phyloP scores from a whole-genome alignment of 2,797 vertebrate genomes.

The Craterocephalus amniculus region DNA sequence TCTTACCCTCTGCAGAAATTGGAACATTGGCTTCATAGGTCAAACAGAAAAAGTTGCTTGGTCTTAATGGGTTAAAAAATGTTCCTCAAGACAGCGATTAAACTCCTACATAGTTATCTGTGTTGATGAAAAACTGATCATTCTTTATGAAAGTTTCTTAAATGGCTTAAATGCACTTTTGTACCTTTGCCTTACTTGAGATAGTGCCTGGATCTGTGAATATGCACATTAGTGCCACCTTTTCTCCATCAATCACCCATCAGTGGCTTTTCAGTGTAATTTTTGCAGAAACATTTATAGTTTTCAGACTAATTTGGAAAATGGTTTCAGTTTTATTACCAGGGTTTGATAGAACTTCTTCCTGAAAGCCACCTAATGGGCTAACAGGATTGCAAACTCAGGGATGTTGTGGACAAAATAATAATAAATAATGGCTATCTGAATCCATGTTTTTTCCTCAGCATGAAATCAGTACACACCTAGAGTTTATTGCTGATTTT shows the following conservation, averaged over 20 bases:
- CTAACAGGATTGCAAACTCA: background rate
- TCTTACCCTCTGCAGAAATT: background rate
- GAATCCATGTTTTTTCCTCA: background rate
- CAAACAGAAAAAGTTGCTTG: background rate
- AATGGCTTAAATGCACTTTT: background rate
- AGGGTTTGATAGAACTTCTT: conserved; percentile 2
- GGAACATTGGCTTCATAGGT: background rate
- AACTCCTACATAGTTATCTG: background rate
- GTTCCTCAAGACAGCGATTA: background rate
- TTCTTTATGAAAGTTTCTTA: background rate
- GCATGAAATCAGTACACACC: background rate
- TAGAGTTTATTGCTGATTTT: background rate
- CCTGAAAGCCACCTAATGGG: background rate
- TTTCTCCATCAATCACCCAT: background rate
- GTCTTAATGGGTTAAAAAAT: background rate
- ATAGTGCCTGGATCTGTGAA: background rate
- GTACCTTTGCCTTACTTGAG: background rate
- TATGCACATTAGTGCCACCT: background rate
- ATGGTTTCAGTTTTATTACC: background rate
- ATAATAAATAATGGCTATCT: background rate
- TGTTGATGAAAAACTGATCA: background rate
- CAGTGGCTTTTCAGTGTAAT: background rate
- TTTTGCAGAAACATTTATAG: background rate
- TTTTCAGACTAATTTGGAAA: background rate
- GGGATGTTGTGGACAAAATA: no score